A percentile compares a stretch with the other conserved stretches of the same genome.
Evolutionary conservation across 2,888 invertebrate species (phyloP).

Genomic region (Pterobdella sp.): DNA sequence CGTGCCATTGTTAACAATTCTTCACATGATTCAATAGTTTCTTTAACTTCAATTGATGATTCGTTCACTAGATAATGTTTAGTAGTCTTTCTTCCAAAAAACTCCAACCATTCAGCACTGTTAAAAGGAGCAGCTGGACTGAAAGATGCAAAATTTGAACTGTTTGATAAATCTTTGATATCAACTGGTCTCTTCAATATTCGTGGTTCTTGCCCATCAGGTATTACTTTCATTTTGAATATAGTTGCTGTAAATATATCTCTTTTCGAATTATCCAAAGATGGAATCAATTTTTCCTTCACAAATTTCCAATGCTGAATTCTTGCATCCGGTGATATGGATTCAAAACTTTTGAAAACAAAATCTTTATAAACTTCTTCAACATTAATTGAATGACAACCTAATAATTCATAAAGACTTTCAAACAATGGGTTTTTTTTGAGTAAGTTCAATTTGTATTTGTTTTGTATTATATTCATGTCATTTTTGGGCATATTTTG

Average conservation of each 20-base stretch:
- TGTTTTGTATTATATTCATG: slow-evolving; percentile 36
- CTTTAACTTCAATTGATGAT: neutral
- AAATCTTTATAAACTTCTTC: slow-evolving; percentile 37
- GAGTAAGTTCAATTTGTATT: slow-evolving; percentile 36
- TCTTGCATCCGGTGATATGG: slow-evolving; percentile 33
- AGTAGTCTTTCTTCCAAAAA: slow-evolving; percentile 29
- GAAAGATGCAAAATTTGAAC: no score
- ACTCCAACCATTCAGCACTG: slow-evolving; percentile 38
- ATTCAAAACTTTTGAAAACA: slow-evolving; percentile 38
- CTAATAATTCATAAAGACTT: slow-evolving; percentile 35
- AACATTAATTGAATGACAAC: slow-evolving; percentile 32
- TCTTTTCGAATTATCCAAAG: slow-evolving; percentile 34
- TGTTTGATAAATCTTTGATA: slow-evolving; percentile 29
- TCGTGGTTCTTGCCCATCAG: slow-evolving; percentile 30
- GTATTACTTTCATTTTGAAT: slow-evolving; percentile 35
- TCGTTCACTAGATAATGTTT: neutral
- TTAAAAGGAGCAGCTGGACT: slow-evolving; percentile 39
- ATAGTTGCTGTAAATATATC: slow-evolving; percentile 32
- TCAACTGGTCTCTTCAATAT: slow-evolving; percentile 29
- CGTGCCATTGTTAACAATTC: slow-evolving; percentile 37
- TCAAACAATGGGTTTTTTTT: slow-evolving; percentile 31
- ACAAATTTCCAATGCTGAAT: slow-evolving; percentile 37
- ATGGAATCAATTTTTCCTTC: slow-evolving; percentile 36
- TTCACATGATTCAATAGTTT: slow-evolving; percentile 34
- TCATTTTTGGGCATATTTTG: slow-evolving; percentile 37